These are phyloP conservation scores for Pleuronectes platessa DNA, from an alignment of 2,113 vertebrate genomes.

Conservation along the genomic window DNA sequence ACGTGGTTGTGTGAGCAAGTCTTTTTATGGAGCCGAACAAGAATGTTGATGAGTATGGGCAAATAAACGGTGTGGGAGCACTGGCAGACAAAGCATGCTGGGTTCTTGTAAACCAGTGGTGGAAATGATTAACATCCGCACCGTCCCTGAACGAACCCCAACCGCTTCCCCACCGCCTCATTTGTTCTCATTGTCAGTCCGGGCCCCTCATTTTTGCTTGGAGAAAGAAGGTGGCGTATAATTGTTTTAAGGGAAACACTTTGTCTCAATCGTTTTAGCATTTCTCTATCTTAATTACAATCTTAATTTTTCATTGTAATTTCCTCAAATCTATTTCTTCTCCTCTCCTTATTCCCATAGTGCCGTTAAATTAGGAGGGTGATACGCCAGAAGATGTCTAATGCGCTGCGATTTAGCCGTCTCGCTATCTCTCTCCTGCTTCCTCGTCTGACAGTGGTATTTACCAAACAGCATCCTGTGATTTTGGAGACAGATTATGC, in stretches of 20 bases:
- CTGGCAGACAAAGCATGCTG: slow-evolving; percentile 58
- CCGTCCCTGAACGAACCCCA: slow-evolving; percentile 45
- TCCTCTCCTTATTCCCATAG: not conserved
- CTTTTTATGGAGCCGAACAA: slow-evolving; percentile 30
- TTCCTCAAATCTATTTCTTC: slow-evolving; percentile 18
- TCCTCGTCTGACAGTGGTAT: not conserved
- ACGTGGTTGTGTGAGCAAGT: not conserved
- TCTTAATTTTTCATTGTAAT: slow-evolving; percentile 37
- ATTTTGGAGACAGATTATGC: slow-evolving; percentile 48
- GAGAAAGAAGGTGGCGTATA: slow-evolving; percentile 19
- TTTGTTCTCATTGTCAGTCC: slow-evolving; percentile 58
- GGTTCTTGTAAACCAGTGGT: slow-evolving; percentile 64
- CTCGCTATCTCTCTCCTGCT: not conserved
- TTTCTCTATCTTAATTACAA: slow-evolving; percentile 51
- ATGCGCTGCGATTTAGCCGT: slow-evolving; percentile 26
- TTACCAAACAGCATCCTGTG: slow-evolving; percentile 31
- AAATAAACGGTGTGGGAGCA: slow-evolving; percentile 53
- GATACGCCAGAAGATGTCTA: slow-evolving; percentile 19
- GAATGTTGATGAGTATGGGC: slow-evolving; percentile 52
- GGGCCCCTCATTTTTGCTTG: slow-evolving; percentile 35
- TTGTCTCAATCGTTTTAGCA: slow-evolving; percentile 28
- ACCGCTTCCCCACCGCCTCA: slow-evolving; percentile 35
- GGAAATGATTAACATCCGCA: slow-evolving; percentile 73
- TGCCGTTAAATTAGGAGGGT: slow-evolving; percentile 17
- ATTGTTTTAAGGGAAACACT: slow-evolving; percentile 56